phyloP scores from a whole-genome alignment of 1,140 invertebrate genomes.

The Nephotettix cincticeps region DNA sequence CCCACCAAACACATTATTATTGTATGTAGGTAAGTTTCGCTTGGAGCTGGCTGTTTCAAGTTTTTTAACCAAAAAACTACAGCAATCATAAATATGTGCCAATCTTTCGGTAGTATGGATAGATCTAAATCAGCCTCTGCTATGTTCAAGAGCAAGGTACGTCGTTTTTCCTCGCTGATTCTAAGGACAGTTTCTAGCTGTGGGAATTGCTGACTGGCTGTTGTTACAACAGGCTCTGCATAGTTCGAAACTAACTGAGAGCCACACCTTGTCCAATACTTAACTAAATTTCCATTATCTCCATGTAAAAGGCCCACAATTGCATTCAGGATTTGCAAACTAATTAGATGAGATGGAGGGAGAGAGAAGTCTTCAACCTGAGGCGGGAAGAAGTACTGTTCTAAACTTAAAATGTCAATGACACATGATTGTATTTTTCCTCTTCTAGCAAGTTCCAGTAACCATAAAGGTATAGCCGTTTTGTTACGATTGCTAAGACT shows the following conservation, averaged over 20 bases:
- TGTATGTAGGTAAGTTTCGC: conserved; percentile 56
- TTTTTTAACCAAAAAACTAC: conserved; percentile 67
- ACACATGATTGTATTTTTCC: conserved; percentile 60
- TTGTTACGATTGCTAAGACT: conserved; percentile 33
- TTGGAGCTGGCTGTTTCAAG: conserved; percentile 47
- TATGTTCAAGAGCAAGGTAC: conserved; percentile 21
- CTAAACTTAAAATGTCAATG: conserved; percentile 64
- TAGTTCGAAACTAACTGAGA: not conserved
- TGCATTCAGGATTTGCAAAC: conserved; percentile 61
- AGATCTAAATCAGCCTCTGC: conserved; percentile 32
- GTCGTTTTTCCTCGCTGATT: not conserved
- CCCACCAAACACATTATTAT: conserved; percentile 60
- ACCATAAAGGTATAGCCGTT: conserved; percentile 59
- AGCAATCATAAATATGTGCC: conserved; percentile 61
- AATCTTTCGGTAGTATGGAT: conserved; percentile 55
- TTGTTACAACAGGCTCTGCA: conserved; percentile 11
- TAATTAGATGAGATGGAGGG: conserved; percentile 58
- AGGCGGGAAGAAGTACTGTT: conserved; percentile 63
- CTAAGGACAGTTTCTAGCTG: not conserved
- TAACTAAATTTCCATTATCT: not conserved
- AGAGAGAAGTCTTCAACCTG: conserved; percentile 70
- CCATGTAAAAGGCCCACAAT: conserved; percentile 61
- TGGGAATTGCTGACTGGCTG: conserved; percentile 20
- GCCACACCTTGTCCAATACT: conserved; percentile 17
- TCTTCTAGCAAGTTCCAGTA: conserved; percentile 58